A percentile compares a stretch with the other conserved stretches of the same genome.
Evolutionary conservation across 2,888 invertebrate genomes (phyloP).

Genomic region (Chaetoderma sp.): DNA sequence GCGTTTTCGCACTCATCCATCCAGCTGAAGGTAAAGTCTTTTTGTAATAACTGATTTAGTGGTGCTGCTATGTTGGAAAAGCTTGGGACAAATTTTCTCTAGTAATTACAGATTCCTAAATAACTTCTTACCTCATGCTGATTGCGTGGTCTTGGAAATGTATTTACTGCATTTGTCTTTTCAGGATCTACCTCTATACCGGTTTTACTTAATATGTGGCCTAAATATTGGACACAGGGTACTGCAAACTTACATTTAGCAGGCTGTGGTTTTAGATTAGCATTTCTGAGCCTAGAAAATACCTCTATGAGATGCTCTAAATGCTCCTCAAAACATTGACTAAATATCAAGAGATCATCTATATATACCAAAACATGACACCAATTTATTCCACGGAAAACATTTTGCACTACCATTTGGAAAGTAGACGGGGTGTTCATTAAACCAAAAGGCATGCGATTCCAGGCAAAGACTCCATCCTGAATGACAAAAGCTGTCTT

Average conservation of each 20-base stretch:
- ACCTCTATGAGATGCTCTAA: constrained; percentile 12
- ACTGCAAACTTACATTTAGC: constrained; percentile 23
- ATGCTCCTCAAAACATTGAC: constrained; percentile 11
- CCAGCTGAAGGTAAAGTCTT: constrained; percentile 51
- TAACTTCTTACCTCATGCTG: constrained; percentile 36
- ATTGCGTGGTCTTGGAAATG: constrained; percentile 33
- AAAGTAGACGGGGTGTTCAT: not conserved
- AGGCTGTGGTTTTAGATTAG: constrained; percentile 16
- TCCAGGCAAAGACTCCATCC: not conserved
- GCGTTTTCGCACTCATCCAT: constrained; percentile 46
- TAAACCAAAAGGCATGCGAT: constrained; percentile 9
- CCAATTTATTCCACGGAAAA: constrained; percentile 21
- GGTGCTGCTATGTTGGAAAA: constrained; percentile 50
- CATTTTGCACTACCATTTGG: constrained; percentile 13
- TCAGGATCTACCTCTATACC: not conserved
- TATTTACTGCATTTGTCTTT: constrained; percentile 31
- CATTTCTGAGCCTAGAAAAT: constrained; percentile 4
- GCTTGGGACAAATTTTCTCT: constrained; percentile 60
- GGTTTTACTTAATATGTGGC: not conserved
- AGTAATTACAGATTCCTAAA: constrained; percentile 57
- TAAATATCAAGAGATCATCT: constrained; percentile 18
- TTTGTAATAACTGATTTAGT: constrained; percentile 53
- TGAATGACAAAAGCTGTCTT: no score
- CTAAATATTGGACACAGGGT: not conserved
- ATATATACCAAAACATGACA: constrained; percentile 12